Evolutionary conservation across 2,888 invertebrate genomes (phyloP).

Genomic region (Callinectes sapidus): DNA sequence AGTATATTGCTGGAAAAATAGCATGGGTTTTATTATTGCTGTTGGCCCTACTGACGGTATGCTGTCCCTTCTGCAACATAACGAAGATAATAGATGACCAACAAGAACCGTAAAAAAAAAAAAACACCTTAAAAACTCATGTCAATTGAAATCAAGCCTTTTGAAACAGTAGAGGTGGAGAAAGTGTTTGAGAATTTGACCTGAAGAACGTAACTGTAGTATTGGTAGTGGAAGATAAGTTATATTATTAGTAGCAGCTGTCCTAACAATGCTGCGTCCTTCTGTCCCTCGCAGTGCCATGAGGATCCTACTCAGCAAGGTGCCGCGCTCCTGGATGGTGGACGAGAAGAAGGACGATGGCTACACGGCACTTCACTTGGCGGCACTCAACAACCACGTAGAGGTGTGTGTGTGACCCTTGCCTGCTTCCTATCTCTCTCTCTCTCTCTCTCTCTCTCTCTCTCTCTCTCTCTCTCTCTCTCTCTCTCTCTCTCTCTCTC

Average conservation of each 20-base stretch:
- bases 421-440: too few relatives aligned
- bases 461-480: constrained; percentile 21
- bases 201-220: neutral
- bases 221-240: neutral
- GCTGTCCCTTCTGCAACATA: too few relatives aligned
- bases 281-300: constrained; percentile 85
- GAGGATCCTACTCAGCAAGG: constrained; percentile 93
- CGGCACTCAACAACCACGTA: constrained; percentile 96
- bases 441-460: constrained; percentile 15
- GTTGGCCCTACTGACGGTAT: too few relatives aligned
- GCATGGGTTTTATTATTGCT: too few relatives aligned
- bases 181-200: neutral
- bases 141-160: too few relatives aligned
- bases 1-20: neutral
- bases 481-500: constrained; percentile 25
- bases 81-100: too few relatives aligned
- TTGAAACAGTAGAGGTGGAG: neutral
- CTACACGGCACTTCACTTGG: constrained; percentile 95
- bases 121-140: too few relatives aligned
- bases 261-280: neutral
- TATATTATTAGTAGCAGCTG: too few relatives aligned
- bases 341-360: constrained; percentile 99
- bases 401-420: constrained; percentile 95
- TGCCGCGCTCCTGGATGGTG: constrained; percentile 96
- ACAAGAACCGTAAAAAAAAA: too few relatives aligned